phyloP scores from a whole-genome alignment of 2,797 vertebrate genomes.

The Psittacula derbiana region DNA sequence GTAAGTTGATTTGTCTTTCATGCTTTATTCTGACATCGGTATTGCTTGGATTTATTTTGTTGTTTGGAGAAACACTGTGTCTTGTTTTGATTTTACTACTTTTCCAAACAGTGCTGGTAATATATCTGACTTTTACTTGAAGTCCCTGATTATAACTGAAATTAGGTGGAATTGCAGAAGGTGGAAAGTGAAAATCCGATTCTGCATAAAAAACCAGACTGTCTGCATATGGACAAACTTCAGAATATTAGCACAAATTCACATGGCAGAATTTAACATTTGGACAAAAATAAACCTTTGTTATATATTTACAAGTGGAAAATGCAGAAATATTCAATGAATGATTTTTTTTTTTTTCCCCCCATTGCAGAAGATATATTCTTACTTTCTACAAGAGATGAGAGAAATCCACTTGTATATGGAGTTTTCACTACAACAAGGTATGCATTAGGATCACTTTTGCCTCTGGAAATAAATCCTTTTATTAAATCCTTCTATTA shows the following conservation, averaged over 20 bases:
- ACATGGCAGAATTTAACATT: not conserved
- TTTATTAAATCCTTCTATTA: not conserved
- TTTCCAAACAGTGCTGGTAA: not conserved
- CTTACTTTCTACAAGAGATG: constrained; percentile 91
- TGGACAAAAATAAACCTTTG: not conserved
- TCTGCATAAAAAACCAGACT: not conserved
- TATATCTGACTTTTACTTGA: not conserved
- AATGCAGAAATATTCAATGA: not conserved
- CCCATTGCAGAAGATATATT: constrained; percentile 89
- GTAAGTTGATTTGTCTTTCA: constrained; percentile 80
- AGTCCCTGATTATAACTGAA: not conserved
- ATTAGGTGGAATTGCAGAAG: not conserved
- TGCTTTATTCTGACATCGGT: not conserved
- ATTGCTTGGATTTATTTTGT: not conserved
- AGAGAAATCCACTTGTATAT: constrained; percentile 91
- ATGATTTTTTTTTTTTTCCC: not conserved
- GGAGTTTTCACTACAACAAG: constrained; percentile 97
- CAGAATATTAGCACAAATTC: not conserved
- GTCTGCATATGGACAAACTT: not conserved
- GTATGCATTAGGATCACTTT: constrained; percentile 64
- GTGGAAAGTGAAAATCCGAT: not conserved
- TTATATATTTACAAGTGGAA: not conserved
- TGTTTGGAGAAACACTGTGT: not conserved
- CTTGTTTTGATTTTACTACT: not conserved
- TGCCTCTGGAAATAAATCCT: not conserved